phyloP scores from a whole-genome alignment of 2,113 vertebrate species.

The Microtus oregoni region DNA sequence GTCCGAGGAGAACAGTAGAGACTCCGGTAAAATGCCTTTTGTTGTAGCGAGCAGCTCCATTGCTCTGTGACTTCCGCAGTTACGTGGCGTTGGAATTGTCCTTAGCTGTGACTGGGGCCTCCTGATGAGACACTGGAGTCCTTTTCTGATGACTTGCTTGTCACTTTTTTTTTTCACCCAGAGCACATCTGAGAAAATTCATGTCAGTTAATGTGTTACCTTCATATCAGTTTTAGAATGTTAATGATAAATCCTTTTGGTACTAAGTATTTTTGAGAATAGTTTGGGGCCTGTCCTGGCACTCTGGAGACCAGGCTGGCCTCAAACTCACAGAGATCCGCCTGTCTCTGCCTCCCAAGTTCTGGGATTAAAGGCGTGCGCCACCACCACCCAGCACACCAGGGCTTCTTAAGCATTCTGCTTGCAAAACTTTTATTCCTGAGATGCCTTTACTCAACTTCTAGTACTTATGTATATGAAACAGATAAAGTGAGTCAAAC shows the following conservation, averaged over 20 bases:
- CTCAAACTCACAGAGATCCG: too few relatives aligned
- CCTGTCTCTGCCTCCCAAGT: too few relatives aligned
- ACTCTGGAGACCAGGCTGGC: too few relatives aligned
- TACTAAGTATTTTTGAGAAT: background rate
- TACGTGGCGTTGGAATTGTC: constrained; percentile 28
- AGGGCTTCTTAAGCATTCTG: background rate
- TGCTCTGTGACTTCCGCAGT: background rate
- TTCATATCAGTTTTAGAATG: background rate
- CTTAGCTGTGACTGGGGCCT: background rate
- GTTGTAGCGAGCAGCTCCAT: background rate
- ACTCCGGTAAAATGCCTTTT: constrained; percentile 85
- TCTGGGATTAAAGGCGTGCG: too few relatives aligned
- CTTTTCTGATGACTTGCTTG: background rate
- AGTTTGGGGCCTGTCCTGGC: background rate
- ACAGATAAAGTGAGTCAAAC: background rate
- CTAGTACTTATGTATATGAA: background rate
- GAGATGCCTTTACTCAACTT: background rate
- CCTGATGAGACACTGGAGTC: constrained; percentile 9
- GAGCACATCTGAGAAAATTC: constrained; percentile 25
- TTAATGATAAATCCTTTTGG: constrained; percentile 6
- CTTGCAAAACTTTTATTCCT: background rate
- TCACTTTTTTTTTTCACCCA: background rate
- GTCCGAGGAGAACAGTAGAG: constrained; percentile 89
- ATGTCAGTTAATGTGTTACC: background rate
- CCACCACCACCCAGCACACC: background rate